Evolutionary conservation across 2,113 vertebrate species (phyloP).

Genomic region (Megaceryle torquata): DNA sequence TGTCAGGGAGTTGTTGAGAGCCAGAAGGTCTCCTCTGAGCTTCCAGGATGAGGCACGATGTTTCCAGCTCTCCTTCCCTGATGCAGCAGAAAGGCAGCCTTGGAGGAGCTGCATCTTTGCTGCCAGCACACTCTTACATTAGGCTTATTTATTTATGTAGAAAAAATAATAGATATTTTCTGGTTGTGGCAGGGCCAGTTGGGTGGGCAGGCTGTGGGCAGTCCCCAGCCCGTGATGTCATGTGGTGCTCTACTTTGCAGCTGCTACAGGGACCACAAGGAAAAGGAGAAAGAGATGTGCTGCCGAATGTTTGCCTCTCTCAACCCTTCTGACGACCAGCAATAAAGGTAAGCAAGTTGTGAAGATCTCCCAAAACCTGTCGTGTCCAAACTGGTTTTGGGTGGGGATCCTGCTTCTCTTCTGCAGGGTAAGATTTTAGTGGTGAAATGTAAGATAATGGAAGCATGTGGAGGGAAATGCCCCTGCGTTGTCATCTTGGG

Average conservation of each 20-base stretch:
- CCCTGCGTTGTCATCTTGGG: neutral
- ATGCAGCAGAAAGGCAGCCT: neutral
- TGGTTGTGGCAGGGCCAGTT: neutral
- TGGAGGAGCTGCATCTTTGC: neutral
- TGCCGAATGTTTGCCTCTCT: slow-evolving; percentile 68
- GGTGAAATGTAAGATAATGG: neutral
- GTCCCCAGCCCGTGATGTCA: neutral
- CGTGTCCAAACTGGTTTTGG: neutral
- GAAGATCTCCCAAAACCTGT: neutral
- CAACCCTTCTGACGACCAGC: neutral
- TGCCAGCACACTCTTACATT: neutral
- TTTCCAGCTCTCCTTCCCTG: neutral
- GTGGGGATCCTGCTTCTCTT: neutral
- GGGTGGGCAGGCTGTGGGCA: too few relatives aligned
- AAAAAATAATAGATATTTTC: neutral
- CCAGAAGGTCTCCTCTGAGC: neutral
- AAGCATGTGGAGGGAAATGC: neutral
- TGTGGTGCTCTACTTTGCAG: slow-evolving; percentile 40
- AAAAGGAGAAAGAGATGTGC: slow-evolving; percentile 73
- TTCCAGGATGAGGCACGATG: neutral
- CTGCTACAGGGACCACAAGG: slow-evolving; percentile 53
- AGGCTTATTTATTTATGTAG: neutral
- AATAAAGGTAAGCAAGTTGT: slow-evolving; percentile 53
- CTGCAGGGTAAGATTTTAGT: neutral
- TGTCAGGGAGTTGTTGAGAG: neutral